These are phyloP conservation scores for Herpailurus yagouaroundi DNA, from an alignment of 2,113 vertebrate genomes.

Conservation along the genomic window DNA sequence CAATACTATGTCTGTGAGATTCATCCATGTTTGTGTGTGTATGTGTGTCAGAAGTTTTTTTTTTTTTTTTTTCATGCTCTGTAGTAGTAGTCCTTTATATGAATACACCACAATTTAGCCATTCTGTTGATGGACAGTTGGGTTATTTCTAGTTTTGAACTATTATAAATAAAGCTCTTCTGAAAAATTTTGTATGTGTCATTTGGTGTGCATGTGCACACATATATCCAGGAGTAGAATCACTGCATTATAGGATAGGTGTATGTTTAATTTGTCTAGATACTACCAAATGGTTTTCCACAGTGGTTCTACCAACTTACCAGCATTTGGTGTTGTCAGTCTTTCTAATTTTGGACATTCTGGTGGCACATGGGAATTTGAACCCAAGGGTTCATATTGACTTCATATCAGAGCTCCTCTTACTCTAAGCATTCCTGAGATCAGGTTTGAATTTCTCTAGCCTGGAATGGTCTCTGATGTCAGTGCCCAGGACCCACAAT, in stretches of 20 bases:
- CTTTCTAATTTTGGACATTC: background rate
- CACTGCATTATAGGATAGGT: background rate
- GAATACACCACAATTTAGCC: background rate
- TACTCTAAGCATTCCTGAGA: background rate
- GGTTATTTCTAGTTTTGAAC: background rate
- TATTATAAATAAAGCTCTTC: constrained; percentile 2
- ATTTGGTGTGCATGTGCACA: background rate
- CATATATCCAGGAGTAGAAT: background rate
- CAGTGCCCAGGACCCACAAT: background rate
- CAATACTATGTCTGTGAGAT: background rate
- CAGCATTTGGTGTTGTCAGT: background rate
- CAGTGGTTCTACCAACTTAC: background rate
- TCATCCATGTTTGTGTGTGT: background rate
- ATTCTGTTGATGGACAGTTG: background rate
- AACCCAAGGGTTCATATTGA: background rate
- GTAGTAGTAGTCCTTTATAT: background rate
- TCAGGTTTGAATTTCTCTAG: background rate
- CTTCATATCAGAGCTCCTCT: background rate
- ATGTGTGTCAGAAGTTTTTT: background rate
- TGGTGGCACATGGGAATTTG: background rate
- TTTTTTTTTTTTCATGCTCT: background rate
- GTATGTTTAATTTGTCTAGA: background rate
- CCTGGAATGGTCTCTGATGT: background rate
- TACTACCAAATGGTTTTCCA: background rate
- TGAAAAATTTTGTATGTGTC: background rate